Base-by-base conservation (phyloP, 2,888 invertebrate species). In the Lasioglossum lativentre region DNA sequence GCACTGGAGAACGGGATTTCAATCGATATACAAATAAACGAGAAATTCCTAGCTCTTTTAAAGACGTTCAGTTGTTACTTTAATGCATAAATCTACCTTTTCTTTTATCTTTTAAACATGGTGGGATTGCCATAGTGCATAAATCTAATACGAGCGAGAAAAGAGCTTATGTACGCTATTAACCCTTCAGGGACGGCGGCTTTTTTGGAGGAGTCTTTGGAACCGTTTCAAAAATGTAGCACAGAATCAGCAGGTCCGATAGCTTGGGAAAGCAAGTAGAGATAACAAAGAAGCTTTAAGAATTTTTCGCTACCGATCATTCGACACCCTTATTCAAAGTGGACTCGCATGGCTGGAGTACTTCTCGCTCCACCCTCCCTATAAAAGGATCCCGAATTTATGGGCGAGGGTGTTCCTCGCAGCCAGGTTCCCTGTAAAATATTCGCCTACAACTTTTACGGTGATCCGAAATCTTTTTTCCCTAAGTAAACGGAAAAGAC, bases 401-500 rank as follows among this genome's bases (percentile, higher is more conserved):
- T 75, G 27, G 27, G 19, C 52, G 68, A 68, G 38, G 16, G 47
- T 73, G 42, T 34, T 34, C 47, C 45, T 72, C 27, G 4, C 72
- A 45, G 47, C 34, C 68, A 45, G 68, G 38, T 34, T 63, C 30
- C 12, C 68, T 45, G n/a, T 38, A 38, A 38, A 66, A 75, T 63
- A 42, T 68, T 75, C 30, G 63, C 23, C n/a, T 30, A 77, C 68
- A 68, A 77, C 38, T 68, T 68, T 68, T 56, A 70, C 63, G 76
- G 4, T 30, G 23, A 75, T 68, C 23, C 40, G 47, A n/a, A 45
- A 34, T 16, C 38, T 19, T 19, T 30, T 77, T 52, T 77, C 27
- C 56, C 56, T 42, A 30, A 45, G 40, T 23, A 71, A 78, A 71
- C 52, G 14, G 45, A 42, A 52, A 71, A 42, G n/a, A 70, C 52